Percentiles rank a stretch among this genome's conserved stretches.
phyloP scores from a whole-genome alignment of 2,797 vertebrate genomes.

The Poecilia picta region DNA sequence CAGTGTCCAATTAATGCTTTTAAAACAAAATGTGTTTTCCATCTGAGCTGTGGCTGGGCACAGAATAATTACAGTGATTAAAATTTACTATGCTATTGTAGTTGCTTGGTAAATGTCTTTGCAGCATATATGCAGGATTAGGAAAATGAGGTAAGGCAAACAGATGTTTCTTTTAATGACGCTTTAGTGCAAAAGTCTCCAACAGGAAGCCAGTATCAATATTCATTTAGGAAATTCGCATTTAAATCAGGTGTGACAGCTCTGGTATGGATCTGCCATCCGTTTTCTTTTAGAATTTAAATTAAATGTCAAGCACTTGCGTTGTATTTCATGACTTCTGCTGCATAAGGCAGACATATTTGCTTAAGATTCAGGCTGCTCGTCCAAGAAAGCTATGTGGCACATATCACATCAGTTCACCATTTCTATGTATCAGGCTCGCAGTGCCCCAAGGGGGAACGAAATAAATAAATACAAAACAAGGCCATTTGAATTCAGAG shows the following conservation, averaged over 20 bases:
- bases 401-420: conserved; percentile 51
- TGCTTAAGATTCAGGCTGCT: conserved; percentile 49
- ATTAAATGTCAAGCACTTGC: conserved; percentile 29
- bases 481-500: conserved; percentile 59
- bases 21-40: conserved; percentile 53
- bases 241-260: conserved; percentile 15
- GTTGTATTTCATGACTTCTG: conserved; percentile 26
- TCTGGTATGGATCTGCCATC: conserved; percentile 15
- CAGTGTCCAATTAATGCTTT: conserved; percentile 40
- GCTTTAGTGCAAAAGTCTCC: conserved; percentile 51
- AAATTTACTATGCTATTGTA: conserved; percentile 45
- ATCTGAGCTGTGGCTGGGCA: conserved; percentile 37
- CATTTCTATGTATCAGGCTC: conserved; percentile 42
- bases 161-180: conserved; percentile 34
- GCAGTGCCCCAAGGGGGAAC: conserved; percentile 31
- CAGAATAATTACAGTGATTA: conserved; percentile 56
- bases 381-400: conserved; percentile 39
- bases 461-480: conserved; percentile 66
- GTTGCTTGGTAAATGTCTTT: conserved; percentile 31
- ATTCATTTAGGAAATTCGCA: conserved; percentile 37
- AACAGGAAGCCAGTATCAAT: conserved; percentile 38
- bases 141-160: conserved; percentile 57
- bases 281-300: conserved; percentile 37
- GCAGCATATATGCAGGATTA: conserved; percentile 30
- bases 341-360: conserved; percentile 17